Evolutionary conservation across 2,888 invertebrate genomes (phyloP).

Genomic region (Ypsolopha sequella): DNA sequence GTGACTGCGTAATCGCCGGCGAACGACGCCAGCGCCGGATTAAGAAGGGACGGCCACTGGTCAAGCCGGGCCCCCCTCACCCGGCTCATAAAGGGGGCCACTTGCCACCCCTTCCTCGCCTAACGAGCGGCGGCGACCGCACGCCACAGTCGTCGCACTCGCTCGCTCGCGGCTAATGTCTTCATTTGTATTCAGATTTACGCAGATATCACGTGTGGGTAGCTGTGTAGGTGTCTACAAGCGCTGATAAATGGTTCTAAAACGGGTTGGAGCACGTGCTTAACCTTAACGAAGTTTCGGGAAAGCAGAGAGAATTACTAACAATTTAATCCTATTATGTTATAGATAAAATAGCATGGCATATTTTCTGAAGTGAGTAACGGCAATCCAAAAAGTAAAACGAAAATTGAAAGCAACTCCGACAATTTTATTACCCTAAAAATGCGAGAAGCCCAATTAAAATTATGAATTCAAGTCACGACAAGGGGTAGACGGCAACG

Average conservation of each 20-base stretch:
- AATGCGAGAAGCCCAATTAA: slow-evolving; percentile 3
- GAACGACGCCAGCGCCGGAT: slow-evolving; percentile 11
- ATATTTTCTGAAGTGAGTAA: background rate
- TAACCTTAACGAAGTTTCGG: background rate
- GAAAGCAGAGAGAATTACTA: background rate
- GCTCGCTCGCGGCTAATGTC: slow-evolving; percentile 30
- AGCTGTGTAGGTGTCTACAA: background rate
- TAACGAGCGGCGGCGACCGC: slow-evolving; percentile 33
- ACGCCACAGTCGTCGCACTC: slow-evolving; percentile 17
- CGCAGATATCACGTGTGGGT: slow-evolving; percentile 23
- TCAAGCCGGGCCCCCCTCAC: slow-evolving; percentile 11
- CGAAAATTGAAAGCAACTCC: background rate
- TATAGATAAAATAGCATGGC: too few species aligned
- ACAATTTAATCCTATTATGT: background rate
- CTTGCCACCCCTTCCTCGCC: slow-evolving; percentile 9
- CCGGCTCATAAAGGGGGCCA: too few species aligned
- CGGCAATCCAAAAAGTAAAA: slow-evolving; percentile 1
- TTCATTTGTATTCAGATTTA: slow-evolving; percentile 63
- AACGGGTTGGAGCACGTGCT: background rate
- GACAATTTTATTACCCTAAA: background rate
- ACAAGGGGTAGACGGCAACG: slow-evolving; percentile 15
- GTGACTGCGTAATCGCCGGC: slow-evolving; percentile 16
- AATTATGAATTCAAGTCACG: slow-evolving; percentile 23
- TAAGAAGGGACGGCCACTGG: slow-evolving; percentile 18
- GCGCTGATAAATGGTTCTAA: background rate